Percentiles rank a stretch among this genome's conserved stretches.
Evolutionary conservation across 2,797 vertebrate genomes (phyloP).

Genomic region (Chaenodraco wilsoni): DNA sequence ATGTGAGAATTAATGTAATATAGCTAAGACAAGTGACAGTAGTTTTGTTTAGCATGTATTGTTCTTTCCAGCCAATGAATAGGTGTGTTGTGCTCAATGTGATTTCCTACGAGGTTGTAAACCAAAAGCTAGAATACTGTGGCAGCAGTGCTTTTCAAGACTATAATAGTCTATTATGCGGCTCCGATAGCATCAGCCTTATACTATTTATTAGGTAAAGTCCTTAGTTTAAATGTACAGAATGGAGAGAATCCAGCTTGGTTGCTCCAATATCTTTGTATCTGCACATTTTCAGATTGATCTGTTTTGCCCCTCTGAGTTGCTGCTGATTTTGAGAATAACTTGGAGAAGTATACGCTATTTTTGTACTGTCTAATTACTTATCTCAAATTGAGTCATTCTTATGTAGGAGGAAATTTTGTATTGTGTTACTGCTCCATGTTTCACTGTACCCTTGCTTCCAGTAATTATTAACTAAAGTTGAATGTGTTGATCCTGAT

Average conservation of each 20-base stretch:
- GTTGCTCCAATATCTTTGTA: not conserved
- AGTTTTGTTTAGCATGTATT: slow-evolving; percentile 26
- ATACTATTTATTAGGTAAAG: slow-evolving; percentile 41
- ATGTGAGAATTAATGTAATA: slow-evolving; percentile 20
- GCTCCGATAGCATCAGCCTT: slow-evolving; percentile 1
- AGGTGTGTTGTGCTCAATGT: slow-evolving; percentile 24
- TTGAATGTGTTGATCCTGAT: not conserved
- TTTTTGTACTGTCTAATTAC: slow-evolving; percentile 47
- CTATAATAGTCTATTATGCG: slow-evolving; percentile 1
- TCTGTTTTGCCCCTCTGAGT: not conserved
- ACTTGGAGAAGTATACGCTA: not conserved
- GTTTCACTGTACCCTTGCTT: not conserved
- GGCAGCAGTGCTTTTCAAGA: slow-evolving; percentile 18
- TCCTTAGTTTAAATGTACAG: slow-evolving; percentile 19
- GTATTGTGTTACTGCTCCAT: slow-evolving; percentile 7
- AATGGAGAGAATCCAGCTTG: slow-evolving; percentile 13
- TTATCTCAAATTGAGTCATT: slow-evolving; percentile 4
- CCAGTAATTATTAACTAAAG: slow-evolving; percentile 1
- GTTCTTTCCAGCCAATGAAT: slow-evolving; percentile 24
- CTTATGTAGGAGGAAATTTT: not conserved
- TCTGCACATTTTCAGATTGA: slow-evolving; percentile 3
- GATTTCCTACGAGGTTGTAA: slow-evolving; percentile 27
- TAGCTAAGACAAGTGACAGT: not conserved
- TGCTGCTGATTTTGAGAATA: slow-evolving; percentile 23
- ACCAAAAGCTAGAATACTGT: slow-evolving; percentile 19